Conservation (phyloP, 1,140 invertebrate genomes). For the Zaprionus africanus region DNA sequence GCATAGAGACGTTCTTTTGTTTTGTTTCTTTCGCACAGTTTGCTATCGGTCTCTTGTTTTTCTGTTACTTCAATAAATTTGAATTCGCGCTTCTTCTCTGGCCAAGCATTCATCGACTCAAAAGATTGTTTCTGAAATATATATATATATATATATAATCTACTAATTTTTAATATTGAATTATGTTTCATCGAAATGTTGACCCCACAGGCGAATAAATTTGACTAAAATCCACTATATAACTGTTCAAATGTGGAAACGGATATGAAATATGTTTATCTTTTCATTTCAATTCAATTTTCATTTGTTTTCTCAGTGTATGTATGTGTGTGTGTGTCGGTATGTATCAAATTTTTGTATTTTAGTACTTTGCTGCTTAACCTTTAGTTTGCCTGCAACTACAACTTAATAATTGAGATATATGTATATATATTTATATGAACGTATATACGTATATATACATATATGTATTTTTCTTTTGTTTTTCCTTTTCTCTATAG, state of each 20-base stretch:
- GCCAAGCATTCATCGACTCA: conserved; percentile 50
- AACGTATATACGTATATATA: conserved; percentile 25
- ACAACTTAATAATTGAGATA: conserved; percentile 62
- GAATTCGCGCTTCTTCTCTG: conserved; percentile 27
- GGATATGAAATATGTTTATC: conserved; percentile 68
- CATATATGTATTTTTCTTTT: conserved; percentile 33
- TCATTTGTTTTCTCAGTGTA: conserved; percentile 15
- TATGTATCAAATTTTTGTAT: conserved; percentile 49
- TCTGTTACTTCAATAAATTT: conserved; percentile 20
- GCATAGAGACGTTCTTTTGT: conserved; percentile 23
- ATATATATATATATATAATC: conserved; percentile 21
- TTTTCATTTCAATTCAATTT: conserved; percentile 1
- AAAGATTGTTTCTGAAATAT: conserved; percentile 66
- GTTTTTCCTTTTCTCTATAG: conserved; percentile 44
- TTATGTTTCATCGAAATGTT: conserved; percentile 54
- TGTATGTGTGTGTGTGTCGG: conserved; percentile 21
- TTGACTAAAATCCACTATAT: conserved; percentile 77
- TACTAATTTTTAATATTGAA: conserved; percentile 67
- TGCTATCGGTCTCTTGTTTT: background rate
- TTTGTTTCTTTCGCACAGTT: conserved; percentile 17
- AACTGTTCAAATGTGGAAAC: conserved; percentile 66
- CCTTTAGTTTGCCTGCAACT: conserved; percentile 60
- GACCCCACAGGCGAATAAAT: conserved; percentile 59
- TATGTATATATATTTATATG: conserved; percentile 24
- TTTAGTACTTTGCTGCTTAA: conserved; percentile 59